Conservation (phyloP, 2,888 invertebrate genomes). For the Stenotaenia linearis region DNA sequence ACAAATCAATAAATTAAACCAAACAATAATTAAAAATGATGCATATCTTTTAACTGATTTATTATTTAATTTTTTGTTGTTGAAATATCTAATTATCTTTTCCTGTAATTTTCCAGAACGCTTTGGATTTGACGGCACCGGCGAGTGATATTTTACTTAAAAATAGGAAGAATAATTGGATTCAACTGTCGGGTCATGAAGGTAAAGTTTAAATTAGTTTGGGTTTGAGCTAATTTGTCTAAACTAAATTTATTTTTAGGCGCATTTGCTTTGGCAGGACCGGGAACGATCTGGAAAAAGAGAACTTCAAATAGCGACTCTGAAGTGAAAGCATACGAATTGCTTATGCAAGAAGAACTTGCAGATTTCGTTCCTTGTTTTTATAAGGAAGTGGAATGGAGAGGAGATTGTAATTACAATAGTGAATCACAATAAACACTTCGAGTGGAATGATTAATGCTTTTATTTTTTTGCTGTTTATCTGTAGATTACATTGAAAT, state of each 20-base stretch:
- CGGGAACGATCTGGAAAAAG: slow-evolving; percentile 90
- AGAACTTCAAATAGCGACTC: slow-evolving; percentile 56
- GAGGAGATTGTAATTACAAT: slow-evolving; percentile 50
- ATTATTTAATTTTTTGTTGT: not conserved
- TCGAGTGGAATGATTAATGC: not conserved
- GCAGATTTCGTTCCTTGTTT: slow-evolving; percentile 73
- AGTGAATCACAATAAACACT: not conserved
- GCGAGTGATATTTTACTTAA: slow-evolving; percentile 74
- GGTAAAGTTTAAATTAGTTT: slow-evolving; percentile 41
- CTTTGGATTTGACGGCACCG: slow-evolving; percentile 81
- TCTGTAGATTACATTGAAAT: slow-evolving; percentile 85
- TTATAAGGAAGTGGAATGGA: slow-evolving; percentile 62
- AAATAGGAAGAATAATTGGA: slow-evolving; percentile 59
- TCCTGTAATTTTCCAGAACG: slow-evolving; percentile 65
- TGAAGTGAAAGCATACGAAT: slow-evolving; percentile 60
- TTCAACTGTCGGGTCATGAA: slow-evolving; percentile 83
- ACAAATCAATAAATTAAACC: too few species aligned
- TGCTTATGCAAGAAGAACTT: slow-evolving; percentile 67
- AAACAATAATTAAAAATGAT: too few species aligned
- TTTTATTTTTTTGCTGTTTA: not conserved
- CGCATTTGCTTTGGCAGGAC: slow-evolving; percentile 85
- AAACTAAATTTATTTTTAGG: slow-evolving; percentile 54
- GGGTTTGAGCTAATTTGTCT: not conserved
- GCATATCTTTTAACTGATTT: not conserved
- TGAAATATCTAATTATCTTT: not conserved